phyloP scores from a whole-genome alignment of 2,797 vertebrate species.

The Poliocrania exsul region DNA sequence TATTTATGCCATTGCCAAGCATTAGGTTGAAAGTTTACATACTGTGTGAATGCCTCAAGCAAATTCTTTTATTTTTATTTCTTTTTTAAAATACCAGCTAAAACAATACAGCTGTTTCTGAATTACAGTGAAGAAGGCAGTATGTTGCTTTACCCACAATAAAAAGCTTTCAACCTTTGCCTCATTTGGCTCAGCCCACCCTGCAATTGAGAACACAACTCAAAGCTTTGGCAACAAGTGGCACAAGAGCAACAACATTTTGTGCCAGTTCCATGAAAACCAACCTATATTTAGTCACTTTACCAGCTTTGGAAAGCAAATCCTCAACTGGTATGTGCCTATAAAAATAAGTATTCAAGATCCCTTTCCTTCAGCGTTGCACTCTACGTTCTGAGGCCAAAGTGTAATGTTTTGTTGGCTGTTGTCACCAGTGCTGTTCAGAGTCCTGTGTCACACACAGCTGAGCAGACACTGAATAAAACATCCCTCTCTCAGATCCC shows the following conservation, averaged over 20 bases:
- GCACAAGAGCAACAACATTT: neutral
- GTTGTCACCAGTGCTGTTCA: neutral
- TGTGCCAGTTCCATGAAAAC: neutral
- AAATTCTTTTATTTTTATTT: neutral
- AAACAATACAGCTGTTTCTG: constrained; percentile 1
- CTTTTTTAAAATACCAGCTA: neutral
- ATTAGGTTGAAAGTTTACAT: neutral
- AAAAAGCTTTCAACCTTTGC: neutral
- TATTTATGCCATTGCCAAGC: neutral
- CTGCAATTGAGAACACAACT: neutral
- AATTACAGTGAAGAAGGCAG: neutral
- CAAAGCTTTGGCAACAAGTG: neutral
- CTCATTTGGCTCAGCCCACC: neutral
- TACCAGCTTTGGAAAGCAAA: neutral
- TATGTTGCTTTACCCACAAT: neutral
- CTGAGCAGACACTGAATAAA: neutral
- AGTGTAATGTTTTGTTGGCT: neutral
- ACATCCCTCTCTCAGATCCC: neutral
- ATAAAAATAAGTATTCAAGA: neutral
- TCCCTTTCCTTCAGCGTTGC: neutral
- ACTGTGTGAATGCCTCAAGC: neutral
- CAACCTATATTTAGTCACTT: neutral
- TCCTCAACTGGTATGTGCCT: neutral
- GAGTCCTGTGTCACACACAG: neutral
- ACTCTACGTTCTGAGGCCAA: neutral